Evolutionary conservation across 2,113 vertebrate genomes (phyloP), one percentile per base, ranked within the genome.

Genomic region (Xyrauchen texanus): DNA sequence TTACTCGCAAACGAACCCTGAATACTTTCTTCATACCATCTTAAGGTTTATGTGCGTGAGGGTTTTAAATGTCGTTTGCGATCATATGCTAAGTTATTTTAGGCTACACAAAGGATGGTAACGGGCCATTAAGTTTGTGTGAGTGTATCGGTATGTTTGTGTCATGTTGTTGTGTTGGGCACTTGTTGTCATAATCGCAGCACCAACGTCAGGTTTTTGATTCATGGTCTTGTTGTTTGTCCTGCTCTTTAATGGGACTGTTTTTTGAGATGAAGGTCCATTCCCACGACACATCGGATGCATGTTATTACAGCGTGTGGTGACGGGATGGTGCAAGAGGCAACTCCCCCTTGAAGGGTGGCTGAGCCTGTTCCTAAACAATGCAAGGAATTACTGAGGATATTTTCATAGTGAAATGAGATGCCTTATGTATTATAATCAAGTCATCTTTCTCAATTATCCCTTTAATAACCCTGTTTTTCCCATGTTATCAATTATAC

Each of bases 141-240:
- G 21, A 34, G 21, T 34, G 21, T 34, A 34, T 34, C 21, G 21
- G 21, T 34, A 34, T 34, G 21, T 34, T 34, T 34, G 81, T 62
- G 4, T 44, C 6, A 61, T 65, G 15, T 64, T 66, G 16, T 60
- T 78, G 70, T 58, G 76, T 63, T 74, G 76, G 77, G 15, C 58
- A 79, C 61, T 76, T 82, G 74, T 87, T 84, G 81, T 77, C 45
- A 76, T 80, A 84, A 87, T 87, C 79, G 79, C 44, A 45, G 12
- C 42, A 51, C 52, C 78, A 82, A 85, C 88, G 77, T 91, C 79
- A 73, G 76, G 78, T 83, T 81, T 84, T 57, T 79, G 78, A 76
- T 82, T 51, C 61, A 5, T 11, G 44, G 57, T 46, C 8, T 64
- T 61, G 12, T 61, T 80, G 76, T 55, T 65, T 69, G 51, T 74